Evolutionary conservation across 2,113 vertebrate genomes (phyloP), one percentile per base, ranked within the genome.

Genomic region (Elaphurus davidianus): DNA sequence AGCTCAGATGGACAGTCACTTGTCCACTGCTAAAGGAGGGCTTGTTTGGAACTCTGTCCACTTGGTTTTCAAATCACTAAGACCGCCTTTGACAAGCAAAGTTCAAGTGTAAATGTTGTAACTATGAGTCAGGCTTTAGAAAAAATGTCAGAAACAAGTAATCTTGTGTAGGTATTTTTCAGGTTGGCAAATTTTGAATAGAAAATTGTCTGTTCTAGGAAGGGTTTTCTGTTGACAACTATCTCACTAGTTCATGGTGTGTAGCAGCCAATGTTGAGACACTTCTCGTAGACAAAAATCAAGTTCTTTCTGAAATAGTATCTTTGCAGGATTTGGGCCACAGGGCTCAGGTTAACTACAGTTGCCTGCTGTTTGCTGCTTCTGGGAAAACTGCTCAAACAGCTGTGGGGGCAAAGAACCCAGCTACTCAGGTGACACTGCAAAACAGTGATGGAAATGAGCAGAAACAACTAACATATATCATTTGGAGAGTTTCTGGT

Each of bases 1-100:
- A 5, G 25, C 52, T 11, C 52, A 21, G 79, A 54, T 4, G n/a
- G 33, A 82, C 23, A 9, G 50, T 1, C 3, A 17, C 23, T 54
- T 1, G 0, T 8, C 47, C 67, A 17, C 16, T 7, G 3, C 30
- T 2, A 8, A 81, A 23, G 30, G 7, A 9, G 17, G 47, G 0
- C 25, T 15, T 17, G 10, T 2, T 36, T 12, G 16, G 3, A 45
- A 9, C 36, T 40, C 87, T 40, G 17, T 47, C 1, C 12, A 15
- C 4, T 0, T 30, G 45, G 52, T 10, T 36, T n/a, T 59, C n/a
- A 28, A 74, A 36, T 11, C 19, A 3, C 28, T 1, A 7, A 43
- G 45, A 8, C 25, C 5, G 16, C 50, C 33, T 30, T 12, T 7
- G 17, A 1, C 1, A 55, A n/a, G 47, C 30, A 28, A 2, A 27